Percentiles rank a stretch among this genome's conserved stretches.
phyloP scores from a whole-genome alignment of 2,888 invertebrate species.

The Pasiphila rectangulata region DNA sequence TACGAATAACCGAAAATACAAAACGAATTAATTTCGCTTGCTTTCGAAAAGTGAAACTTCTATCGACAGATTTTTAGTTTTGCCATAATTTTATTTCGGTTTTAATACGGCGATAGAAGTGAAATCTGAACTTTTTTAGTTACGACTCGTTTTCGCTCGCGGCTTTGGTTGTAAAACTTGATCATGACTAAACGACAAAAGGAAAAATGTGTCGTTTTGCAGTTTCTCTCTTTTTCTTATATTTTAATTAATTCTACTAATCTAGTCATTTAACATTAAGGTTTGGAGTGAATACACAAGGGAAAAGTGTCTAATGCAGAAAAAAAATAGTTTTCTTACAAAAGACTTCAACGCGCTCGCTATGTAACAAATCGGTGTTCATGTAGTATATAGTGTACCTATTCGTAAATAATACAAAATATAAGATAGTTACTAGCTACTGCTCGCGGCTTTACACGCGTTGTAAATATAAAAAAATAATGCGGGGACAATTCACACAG shows the following conservation, averaged over 20 bases:
- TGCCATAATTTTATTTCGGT: slow-evolving; percentile 22
- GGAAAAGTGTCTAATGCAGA: too few relatives aligned
- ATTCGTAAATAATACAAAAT: too few relatives aligned
- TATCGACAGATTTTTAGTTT: slow-evolving; percentile 21
- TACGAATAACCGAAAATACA: slow-evolving; percentile 22
- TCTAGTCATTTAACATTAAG: too few relatives aligned
- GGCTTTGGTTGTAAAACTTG: slow-evolving; percentile 7
- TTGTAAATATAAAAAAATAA: too few relatives aligned
- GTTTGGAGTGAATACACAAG: too few relatives aligned
- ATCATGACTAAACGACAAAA: slow-evolving; percentile 1
- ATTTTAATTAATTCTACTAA: neutral
- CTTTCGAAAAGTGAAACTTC: slow-evolving; percentile 36
- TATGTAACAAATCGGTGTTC: neutral
- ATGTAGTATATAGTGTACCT: neutral
- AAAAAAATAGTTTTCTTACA: too few relatives aligned
- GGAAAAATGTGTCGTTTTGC: neutral
- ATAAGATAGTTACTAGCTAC: too few relatives aligned
- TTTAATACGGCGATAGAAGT: slow-evolving; percentile 25
- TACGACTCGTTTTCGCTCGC: slow-evolving; percentile 2
- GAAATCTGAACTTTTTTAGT: slow-evolving; percentile 24
- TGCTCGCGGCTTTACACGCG: too few relatives aligned
- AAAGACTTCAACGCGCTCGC: slow-evolving; percentile 49
- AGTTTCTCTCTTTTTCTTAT: neutral
- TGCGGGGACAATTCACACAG: too few relatives aligned
- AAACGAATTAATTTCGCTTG: slow-evolving; percentile 30